Conservation (phyloP, 2,113 vertebrate genomes). For the Cygnus atratus region DNA sequence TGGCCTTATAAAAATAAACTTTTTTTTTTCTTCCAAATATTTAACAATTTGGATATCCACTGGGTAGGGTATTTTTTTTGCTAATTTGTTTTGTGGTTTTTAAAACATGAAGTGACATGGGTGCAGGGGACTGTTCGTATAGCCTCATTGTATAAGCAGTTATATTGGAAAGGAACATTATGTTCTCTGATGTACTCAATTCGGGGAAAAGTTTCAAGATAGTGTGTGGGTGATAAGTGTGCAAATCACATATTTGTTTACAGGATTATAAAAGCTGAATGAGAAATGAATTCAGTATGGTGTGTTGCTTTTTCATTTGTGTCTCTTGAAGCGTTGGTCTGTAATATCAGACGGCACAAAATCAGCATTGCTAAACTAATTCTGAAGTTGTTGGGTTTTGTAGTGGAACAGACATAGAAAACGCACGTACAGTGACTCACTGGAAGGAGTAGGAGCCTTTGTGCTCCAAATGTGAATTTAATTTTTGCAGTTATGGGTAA, state of each 20-base stretch:
- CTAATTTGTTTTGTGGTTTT: not conserved
- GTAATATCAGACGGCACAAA: not conserved
- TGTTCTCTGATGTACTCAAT: not conserved
- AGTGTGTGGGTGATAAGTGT: not conserved
- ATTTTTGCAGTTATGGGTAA: not conserved
- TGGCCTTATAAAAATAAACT: not conserved
- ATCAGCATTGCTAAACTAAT: not conserved
- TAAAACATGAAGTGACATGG: not conserved
- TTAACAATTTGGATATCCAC: not conserved
- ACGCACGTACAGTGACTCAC: not conserved
- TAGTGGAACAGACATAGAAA: not conserved
- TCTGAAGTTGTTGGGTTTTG: not conserved
- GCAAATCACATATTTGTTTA: conserved; percentile 7
- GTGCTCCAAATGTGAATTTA: not conserved
- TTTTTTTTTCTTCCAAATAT: not conserved
- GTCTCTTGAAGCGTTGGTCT: not conserved
- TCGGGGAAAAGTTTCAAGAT: not conserved
- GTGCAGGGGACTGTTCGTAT: not conserved
- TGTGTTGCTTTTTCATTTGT: not conserved
- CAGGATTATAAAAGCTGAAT: not conserved
- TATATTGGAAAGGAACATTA: not conserved
- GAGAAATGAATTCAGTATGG: not conserved
- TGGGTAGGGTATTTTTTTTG: not conserved
- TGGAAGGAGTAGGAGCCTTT: not conserved
- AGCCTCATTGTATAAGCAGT: not conserved